Percentiles rank a stretch among this genome's conserved stretches.
Conservation (phyloP, 2,797 vertebrate genomes). For the Mormyrus hasselquistii region DNA sequence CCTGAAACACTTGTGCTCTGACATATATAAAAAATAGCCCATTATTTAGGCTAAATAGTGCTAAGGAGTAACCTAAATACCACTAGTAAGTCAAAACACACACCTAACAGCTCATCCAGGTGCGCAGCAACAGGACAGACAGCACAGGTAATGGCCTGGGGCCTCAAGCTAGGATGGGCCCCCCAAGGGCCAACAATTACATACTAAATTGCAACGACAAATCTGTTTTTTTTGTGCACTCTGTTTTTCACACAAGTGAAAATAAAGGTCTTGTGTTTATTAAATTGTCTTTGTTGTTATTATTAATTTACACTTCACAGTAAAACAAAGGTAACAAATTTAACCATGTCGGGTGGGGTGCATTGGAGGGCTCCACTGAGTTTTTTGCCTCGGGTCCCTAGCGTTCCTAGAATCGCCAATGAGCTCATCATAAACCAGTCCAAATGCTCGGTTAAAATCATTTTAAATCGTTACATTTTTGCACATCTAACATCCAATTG, state of each 20-base stretch:
- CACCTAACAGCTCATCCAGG: neutral
- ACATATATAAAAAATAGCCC: neutral
- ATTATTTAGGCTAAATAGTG: neutral
- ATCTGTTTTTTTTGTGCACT: neutral
- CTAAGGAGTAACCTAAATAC: neutral
- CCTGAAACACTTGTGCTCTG: neutral
- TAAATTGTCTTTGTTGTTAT: neutral
- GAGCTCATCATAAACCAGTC: neutral
- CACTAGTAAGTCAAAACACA: neutral
- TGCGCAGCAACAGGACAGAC: neutral
- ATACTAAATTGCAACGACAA: neutral
- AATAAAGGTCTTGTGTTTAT: neutral
- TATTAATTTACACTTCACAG: neutral
- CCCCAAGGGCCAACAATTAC: neutral
- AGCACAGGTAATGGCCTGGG: neutral
- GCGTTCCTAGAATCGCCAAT: neutral
- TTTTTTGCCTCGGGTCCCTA: neutral
- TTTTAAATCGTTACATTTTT: neutral
- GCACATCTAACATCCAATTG: neutral
- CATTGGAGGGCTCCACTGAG: neutral
- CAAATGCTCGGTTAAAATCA: neutral
- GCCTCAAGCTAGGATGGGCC: neutral
- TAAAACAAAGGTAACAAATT: neutral
- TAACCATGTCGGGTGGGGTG: neutral
- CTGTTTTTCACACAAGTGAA: neutral